Base-by-base conservation (phyloP, 2,888 invertebrate species). In the Nemotelus nigrinus region DNA sequence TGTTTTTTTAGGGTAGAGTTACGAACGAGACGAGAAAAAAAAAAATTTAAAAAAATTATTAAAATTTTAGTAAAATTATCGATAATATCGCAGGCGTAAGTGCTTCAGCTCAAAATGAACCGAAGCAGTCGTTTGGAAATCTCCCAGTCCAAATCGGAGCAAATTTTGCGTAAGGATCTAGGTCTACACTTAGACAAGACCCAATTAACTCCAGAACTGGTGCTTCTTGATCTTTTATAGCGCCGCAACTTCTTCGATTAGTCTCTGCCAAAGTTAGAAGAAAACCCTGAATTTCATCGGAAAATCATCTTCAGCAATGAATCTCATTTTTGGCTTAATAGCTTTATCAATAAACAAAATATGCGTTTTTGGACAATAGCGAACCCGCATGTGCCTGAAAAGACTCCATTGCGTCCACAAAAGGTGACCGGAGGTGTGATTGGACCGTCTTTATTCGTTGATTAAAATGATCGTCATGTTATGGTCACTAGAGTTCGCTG, bases 381-480 rank as follows among this genome's bases (percentile, higher is more conserved):
- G 43, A 68, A 68, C 50, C 68, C 68, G 50, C n/a, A 50, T 68
- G 68, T 68, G 68, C 68, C 50, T 68, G 2, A 43, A 43, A 39
- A 50, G 53, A 50, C 53, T 43, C 68, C 50, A 44, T 68, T 68
- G 68, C 68, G 50, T 68, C 39, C 50, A 47, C 68, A 68, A 68
- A 68, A 68, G 41, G 43, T 65, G 39, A 45, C 45, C 3, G 63
- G 10, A 57, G 57, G 5, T 57, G 10, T 57, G 57, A 10, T 57
- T 57, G 57, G 10, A 25, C 57, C 10, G 57, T 57, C 0, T 57
- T 57, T 8, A 1, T 57, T 57, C 57, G 10, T 57, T 10, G 5
- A 57, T 57, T 1, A 57, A 57, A 57, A 4, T 25, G 57, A 57
- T 25, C 1, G 57, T 25, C 57, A 10, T 57, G 57, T 10, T 57